Conservation (phyloP, 2,797 vertebrate genomes). For the Staurois parvus region DNA sequence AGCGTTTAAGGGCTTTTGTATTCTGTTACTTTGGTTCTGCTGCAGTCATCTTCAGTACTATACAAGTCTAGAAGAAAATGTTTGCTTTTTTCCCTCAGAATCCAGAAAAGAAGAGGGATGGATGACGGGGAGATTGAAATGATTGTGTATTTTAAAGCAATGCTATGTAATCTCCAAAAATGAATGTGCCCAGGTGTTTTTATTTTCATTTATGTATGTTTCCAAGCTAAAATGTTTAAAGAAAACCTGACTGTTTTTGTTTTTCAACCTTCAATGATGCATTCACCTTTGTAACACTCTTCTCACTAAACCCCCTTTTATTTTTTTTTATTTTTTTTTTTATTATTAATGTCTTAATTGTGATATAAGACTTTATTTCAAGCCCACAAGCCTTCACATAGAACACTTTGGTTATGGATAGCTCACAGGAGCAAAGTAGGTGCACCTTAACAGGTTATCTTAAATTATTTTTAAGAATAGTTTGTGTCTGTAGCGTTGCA, state of each 20-base stretch:
- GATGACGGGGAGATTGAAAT: not conserved
- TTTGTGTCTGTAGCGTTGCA: constrained; percentile 7
- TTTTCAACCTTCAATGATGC: not conserved
- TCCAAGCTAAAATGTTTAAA: constrained; percentile 3
- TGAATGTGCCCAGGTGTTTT: constrained; percentile 15
- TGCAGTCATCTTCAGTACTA: constrained; percentile 10
- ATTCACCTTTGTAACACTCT: constrained; percentile 3
- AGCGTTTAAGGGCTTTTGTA: constrained; percentile 45
- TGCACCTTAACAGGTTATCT: constrained; percentile 6
- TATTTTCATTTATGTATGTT: not conserved
- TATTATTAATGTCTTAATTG: not conserved
- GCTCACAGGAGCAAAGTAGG: not conserved
- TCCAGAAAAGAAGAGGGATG: not conserved
- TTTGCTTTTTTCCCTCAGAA: not conserved
- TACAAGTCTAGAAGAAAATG: not conserved
- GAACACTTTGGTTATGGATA: not conserved
- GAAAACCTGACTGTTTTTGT: not conserved
- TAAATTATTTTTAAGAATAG: not conserved
- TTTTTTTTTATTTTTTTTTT: not conserved
- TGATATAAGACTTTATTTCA: not conserved
- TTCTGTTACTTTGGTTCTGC: not conserved
- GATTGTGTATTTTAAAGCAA: constrained; percentile 27
- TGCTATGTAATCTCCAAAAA: constrained; percentile 1
- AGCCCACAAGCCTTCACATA: not conserved
- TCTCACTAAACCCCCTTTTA: constrained; percentile 1